Conservation (phyloP, 2,113 vertebrate genomes). For the Fulmarus glacialis region DNA sequence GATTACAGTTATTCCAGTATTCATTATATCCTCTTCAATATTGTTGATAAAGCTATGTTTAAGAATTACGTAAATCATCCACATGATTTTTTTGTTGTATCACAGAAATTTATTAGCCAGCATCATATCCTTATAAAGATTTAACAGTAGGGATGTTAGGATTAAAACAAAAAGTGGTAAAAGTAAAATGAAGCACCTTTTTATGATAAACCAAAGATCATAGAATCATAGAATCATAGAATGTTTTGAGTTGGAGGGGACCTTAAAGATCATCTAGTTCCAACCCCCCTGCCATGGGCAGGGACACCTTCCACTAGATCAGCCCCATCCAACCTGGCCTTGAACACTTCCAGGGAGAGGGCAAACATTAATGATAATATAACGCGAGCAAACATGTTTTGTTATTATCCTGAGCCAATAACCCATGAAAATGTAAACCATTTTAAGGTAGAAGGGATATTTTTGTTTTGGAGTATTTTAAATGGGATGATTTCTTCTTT, state of each 20-base stretch:
- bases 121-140: not conserved
- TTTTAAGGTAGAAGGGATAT: not conserved
- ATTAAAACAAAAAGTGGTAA: not conserved
- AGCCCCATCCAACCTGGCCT: not conserved
- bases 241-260: not conserved
- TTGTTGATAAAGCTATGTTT: not conserved
- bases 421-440: not conserved
- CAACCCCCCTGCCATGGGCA: too few species aligned
- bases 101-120: not conserved
- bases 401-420: not conserved
- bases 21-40: not conserved
- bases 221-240: not conserved
- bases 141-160: not conserved
- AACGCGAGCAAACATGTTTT: not conserved
- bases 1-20: not conserved
- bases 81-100: not conserved
- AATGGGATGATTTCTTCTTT: not conserved
- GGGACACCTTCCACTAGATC: not conserved
- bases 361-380: not conserved
- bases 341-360: not conserved
- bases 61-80: not conserved
- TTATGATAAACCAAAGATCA: not conserved
- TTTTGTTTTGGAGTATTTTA: not conserved
- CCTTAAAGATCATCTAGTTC: not conserved
- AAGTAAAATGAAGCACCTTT: not conserved